Evolutionary conservation across 2,888 invertebrate genomes (phyloP).

Genomic region (Melanotus villosus): DNA sequence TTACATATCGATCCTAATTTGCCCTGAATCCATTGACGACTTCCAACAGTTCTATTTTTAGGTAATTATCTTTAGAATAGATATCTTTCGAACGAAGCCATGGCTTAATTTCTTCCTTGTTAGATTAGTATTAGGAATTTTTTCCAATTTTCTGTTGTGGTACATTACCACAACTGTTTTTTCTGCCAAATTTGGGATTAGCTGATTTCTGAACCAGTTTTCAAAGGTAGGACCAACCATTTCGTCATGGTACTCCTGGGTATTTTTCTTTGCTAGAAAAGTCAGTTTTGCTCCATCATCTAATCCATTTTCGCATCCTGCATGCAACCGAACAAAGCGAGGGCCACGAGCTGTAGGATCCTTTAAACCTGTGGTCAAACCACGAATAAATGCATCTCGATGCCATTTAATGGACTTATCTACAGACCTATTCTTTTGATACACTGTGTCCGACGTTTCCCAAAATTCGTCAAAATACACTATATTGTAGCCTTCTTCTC

Average conservation of each 20-base stretch:
- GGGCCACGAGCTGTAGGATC: constrained; percentile 3
- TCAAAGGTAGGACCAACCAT: neutral
- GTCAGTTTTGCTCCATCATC: neutral
- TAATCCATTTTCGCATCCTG: constrained; percentile 10
- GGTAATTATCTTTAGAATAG: neutral
- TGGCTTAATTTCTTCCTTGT: neutral
- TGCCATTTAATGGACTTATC: neutral
- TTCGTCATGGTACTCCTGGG: constrained; percentile 12
- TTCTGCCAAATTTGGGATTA: constrained; percentile 12
- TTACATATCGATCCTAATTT: neutral
- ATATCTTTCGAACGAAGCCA: neutral
- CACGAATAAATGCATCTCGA: constrained; percentile 6
- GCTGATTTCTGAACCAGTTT: constrained; percentile 7
- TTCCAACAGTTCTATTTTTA: neutral
- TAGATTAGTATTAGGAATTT: neutral
- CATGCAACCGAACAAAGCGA: constrained; percentile 13
- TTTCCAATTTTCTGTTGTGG: neutral
- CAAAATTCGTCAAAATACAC: constrained; percentile 3
- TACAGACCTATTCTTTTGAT: neutral
- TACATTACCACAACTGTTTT: neutral
- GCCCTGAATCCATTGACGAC: neutral
- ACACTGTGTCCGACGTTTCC: neutral
- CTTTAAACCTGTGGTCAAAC: neutral
- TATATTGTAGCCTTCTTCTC: constrained; percentile 3
- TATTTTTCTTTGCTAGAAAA: constrained; percentile 6